Percentiles rank a stretch among this genome's conserved stretches.
Evolutionary conservation across 2,888 invertebrate species (phyloP).

Genomic region (Oxyteleia sp.): DNA sequence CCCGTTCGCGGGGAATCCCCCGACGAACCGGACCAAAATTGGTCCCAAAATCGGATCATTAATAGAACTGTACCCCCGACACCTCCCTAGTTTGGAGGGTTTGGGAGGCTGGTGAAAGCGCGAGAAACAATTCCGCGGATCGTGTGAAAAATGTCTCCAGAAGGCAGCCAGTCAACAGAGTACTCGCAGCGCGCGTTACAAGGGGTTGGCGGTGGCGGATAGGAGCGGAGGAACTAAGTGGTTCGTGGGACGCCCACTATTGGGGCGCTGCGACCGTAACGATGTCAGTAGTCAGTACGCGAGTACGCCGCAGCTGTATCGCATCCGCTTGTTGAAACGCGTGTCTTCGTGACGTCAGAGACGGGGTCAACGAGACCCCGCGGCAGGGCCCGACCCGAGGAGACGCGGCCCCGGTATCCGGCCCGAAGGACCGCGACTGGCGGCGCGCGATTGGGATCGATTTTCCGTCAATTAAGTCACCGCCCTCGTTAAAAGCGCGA

Average conservation of each 20-base stretch:
- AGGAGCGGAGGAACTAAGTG: constrained; percentile 37
- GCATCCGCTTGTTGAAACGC: constrained; percentile 13
- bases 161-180: constrained; percentile 34
- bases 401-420: not conserved
- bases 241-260: constrained; percentile 45
- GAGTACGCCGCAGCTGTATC: constrained; percentile 47
- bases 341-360: constrained; percentile 8
- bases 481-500: constrained; percentile 33
- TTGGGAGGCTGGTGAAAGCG: too few relatives aligned
- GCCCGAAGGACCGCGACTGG: not conserved
- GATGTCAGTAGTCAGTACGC: constrained; percentile 63
- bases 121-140: too few relatives aligned
- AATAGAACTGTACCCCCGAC: too few relatives aligned
- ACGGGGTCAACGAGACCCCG: not conserved
- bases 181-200: constrained; percentile 17
- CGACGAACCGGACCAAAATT: too few relatives aligned
- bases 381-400: not conserved
- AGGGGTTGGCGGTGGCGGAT: constrained; percentile 46
- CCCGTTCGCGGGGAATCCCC: too few relatives aligned
- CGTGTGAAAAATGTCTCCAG: not conserved
- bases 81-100: too few relatives aligned
- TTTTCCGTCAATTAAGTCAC: constrained; percentile 36
- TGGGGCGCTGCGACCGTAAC: constrained; percentile 66
- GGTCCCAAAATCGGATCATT: too few relatives aligned
- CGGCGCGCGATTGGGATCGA: constrained; percentile 1